Percentiles rank a stretch among this genome's conserved stretches.
Evolutionary conservation across 1,140 invertebrate species (phyloP).

Genomic region (Macrobrachium rosenbergii): DNA sequence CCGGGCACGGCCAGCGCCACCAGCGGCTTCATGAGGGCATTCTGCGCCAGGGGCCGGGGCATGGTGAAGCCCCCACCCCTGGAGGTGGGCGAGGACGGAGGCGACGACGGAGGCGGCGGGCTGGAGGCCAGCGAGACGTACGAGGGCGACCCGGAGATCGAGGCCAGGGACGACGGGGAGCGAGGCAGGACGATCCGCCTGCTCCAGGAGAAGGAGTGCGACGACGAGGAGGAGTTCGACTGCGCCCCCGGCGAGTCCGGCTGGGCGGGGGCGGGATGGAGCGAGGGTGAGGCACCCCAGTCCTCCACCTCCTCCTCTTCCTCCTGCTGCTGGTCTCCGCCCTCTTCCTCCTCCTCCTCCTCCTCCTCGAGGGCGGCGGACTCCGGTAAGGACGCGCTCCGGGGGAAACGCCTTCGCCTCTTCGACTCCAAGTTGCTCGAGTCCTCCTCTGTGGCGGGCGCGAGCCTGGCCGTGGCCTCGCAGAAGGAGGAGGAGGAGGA

Average conservation of each 20-base stretch:
- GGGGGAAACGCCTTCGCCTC: conserved; percentile 11
- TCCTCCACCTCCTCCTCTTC: background rate
- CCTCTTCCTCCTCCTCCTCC: conserved; percentile 12
- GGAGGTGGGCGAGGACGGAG: conserved; percentile 29
- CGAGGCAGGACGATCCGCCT: conserved; percentile 19
- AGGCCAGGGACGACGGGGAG: conserved; percentile 45
- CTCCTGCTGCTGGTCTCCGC: too few relatives aligned
- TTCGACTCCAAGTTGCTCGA: background rate
- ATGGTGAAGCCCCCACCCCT: conserved; percentile 69
- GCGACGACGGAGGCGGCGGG: conserved; percentile 33
- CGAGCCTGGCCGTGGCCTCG: too few relatives aligned
- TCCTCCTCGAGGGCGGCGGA: background rate
- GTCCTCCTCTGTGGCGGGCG: conserved; percentile 1
- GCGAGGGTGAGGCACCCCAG: background rate
- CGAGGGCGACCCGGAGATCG: conserved; percentile 41
- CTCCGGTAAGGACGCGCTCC: conserved; percentile 43
- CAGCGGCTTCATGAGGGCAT: conserved; percentile 82
- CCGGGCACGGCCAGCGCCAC: conserved; percentile 85
- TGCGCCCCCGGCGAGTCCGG: conserved; percentile 4
- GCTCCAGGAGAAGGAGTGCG: too few relatives aligned
- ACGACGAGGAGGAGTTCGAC: conserved; percentile 44
- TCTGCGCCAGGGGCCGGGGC: conserved; percentile 76
- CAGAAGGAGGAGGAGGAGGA: too few relatives aligned
- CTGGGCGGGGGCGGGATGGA: background rate
- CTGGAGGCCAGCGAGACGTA: conserved; percentile 47